A percentile compares a stretch with the other conserved stretches of the same genome.
Evolutionary conservation across 1,140 invertebrate genomes (phyloP).

Genomic region (Diabrotica undecimpunctata): DNA sequence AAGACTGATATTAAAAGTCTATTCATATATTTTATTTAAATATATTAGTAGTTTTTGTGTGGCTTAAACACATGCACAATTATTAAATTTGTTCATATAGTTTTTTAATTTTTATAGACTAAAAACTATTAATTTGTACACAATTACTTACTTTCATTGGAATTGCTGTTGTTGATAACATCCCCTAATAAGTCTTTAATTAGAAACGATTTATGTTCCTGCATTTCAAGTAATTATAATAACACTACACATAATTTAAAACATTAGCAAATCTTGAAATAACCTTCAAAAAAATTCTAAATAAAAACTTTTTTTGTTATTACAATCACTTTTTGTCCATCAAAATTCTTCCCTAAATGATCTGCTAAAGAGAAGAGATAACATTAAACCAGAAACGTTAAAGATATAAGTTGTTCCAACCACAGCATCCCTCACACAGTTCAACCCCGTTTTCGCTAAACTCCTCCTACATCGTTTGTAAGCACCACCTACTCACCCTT

Average conservation of each 20-base stretch:
- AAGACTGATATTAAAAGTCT: too few relatives aligned
- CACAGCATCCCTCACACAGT: constrained; percentile 14
- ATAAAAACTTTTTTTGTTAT: background rate
- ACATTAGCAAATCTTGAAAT: background rate
- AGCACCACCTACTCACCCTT: constrained; percentile 9
- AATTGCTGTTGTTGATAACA: constrained; percentile 54
- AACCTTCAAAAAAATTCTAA: constrained; percentile 1
- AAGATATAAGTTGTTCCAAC: constrained; percentile 12
- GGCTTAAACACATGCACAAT: too few relatives aligned
- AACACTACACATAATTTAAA: background rate
- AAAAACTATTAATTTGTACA: too few relatives aligned
- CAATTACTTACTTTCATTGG: constrained; percentile 31
- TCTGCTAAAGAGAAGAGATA: constrained; percentile 1
- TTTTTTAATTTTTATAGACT: too few relatives aligned
- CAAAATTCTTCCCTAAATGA: background rate
- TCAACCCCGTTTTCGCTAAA: constrained; percentile 12
- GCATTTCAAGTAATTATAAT: constrained; percentile 42
- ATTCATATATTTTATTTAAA: too few relatives aligned
- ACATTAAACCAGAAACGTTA: constrained; percentile 10
- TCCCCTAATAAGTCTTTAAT: constrained; percentile 74
- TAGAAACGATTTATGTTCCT: constrained; percentile 74
- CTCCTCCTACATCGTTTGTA: constrained; percentile 6
- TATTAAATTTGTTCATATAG: too few relatives aligned
- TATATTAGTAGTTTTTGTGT: too few relatives aligned
- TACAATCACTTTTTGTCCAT: background rate